Evolutionary conservation across 1,140 invertebrate species (phyloP), one percentile per base, ranked within the genome.

Genomic region (Drosophila tsacasi): DNA sequence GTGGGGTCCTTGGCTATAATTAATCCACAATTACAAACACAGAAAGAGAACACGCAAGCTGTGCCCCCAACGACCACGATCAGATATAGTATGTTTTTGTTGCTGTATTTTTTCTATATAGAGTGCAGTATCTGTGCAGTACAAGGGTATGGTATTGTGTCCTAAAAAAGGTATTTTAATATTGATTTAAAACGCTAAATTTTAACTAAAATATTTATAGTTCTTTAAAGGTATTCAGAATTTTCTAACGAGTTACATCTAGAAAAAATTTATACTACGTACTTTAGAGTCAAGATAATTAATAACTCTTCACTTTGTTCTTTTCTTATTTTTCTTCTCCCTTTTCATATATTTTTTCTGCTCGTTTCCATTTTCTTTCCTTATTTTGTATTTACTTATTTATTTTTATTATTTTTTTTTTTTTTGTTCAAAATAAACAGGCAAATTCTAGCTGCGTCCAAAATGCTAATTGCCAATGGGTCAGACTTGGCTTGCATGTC

Each of bases 391-490:
- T n/a, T n/a, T n/a, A n/a, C n/a, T n/a, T n/a, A n/a, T n/a, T n/a
- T n/a, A n/a, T 5, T 9, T 19, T 42, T 21, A 13, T 9, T 17
- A 19, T 32, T 66, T 46, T 10, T 25, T 17, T n/a, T 35, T 39
- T 35, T 72, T 74, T 25, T 35, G 37, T 49, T 35, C 27, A 50
- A 60, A 46, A 32, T 5, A 37, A 49, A 23, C 35, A 27, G 65
- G 17, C 46, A 76, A 76, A 46, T 27, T 66, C 76, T 64, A 73
- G 65, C 62, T 61, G 68, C 78, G 55, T 42, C 69, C 71, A 68
- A 83, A 78, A 87, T 87, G 83, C 80, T 87, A 87, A 87, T 87
- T 87, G 72, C 80, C 83, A 89, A 77, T 87, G 83, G 83, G 76
- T 86, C 72, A 83, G 79, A 67, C 59, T 23, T 39, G 60, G 68